Conservation (phyloP, 1,140 invertebrate species). For the Bemisia tabaci region DNA sequence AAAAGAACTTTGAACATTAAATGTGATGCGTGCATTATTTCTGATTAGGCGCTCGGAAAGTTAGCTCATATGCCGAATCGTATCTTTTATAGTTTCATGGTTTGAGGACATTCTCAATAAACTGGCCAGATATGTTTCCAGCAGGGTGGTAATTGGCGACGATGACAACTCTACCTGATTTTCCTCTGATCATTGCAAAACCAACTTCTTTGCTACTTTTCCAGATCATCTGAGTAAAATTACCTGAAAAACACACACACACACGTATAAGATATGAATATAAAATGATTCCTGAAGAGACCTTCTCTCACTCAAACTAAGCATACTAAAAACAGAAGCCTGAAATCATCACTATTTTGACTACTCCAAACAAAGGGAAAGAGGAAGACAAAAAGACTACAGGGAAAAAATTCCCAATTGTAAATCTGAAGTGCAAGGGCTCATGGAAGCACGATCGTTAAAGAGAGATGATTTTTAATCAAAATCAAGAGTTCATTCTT, state of each 20-base stretch:
- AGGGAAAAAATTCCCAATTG: no score
- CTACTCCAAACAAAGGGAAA: not conserved
- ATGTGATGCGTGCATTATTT: no score
- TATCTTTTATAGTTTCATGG: no score
- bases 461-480: no score
- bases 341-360: not conserved
- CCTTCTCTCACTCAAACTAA: not conserved
- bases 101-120: conserved; percentile 53
- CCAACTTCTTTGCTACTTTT: conserved; percentile 44
- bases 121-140: conserved; percentile 67
- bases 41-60: no score
- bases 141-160: conserved; percentile 75
- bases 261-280: not conserved
- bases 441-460: no score
- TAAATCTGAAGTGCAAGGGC: no score
- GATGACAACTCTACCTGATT: conserved; percentile 50
- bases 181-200: conserved; percentile 52
- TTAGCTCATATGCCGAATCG: no score
- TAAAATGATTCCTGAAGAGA: not conserved
- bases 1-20: no score
- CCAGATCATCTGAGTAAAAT: conserved; percentile 18
- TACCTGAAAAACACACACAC: conserved; percentile 23
- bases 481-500: no score
- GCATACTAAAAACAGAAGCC: not conserved
- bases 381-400: not conserved